A percentile compares a stretch with the other conserved stretches of the same genome.
Evolutionary conservation across 2,797 vertebrate genomes (phyloP).

Genomic region (Chrysocyon brachyurus): DNA sequence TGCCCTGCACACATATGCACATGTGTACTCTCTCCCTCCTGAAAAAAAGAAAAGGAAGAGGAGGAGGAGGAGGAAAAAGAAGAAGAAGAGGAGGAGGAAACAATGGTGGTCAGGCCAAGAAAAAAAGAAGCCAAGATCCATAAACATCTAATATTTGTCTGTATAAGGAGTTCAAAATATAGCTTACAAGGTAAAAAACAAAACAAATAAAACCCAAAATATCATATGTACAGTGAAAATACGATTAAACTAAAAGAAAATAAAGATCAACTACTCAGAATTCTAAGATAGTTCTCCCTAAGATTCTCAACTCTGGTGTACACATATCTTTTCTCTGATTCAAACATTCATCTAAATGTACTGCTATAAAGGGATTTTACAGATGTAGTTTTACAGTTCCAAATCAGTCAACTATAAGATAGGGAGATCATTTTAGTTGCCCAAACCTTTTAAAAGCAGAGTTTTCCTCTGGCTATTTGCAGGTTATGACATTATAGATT

Average conservation of each 20-base stretch:
- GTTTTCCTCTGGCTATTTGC: neutral
- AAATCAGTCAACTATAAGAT: neutral
- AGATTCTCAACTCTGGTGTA: neutral
- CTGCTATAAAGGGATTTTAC: neutral
- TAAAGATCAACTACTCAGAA: neutral
- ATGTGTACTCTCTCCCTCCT: neutral
- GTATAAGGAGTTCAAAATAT: neutral
- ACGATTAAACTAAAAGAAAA: constrained; percentile 50
- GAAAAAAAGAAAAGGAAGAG: neutral
- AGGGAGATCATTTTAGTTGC: neutral
- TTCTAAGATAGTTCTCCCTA: neutral
- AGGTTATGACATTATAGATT: neutral
- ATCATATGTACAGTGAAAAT: neutral
- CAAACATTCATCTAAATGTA: neutral
- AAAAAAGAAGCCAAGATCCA: neutral
- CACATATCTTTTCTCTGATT: neutral
- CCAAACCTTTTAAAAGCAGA: neutral
- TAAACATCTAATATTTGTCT: neutral
- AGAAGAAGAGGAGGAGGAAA: neutral
- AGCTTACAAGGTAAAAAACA: neutral
- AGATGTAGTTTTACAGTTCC: constrained; percentile 3
- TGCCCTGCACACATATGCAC: neutral
- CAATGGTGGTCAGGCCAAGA: neutral
- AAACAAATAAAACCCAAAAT: neutral
- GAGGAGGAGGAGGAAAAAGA: too few species aligned